These are phyloP conservation scores for Cyphomyrus plagiostoma DNA, from an alignment of 2,113 vertebrate genomes.

Conservation along the genomic window DNA sequence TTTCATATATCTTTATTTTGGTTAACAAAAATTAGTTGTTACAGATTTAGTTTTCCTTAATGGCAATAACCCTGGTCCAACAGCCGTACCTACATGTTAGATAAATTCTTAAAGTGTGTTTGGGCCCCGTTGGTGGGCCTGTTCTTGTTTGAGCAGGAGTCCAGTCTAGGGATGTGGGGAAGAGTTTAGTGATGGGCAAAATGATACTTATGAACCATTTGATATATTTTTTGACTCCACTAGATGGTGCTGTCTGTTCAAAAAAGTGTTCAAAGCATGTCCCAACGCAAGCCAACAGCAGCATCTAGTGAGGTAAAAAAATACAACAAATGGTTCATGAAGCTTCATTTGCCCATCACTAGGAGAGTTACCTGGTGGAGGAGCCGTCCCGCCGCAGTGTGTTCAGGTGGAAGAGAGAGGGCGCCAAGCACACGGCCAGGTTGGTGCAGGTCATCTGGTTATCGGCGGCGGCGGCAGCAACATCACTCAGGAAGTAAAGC, in stretches of 20 bases:
- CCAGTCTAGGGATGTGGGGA: neutral
- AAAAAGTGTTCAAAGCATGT: no score
- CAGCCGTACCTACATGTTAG: neutral
- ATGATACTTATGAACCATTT: no score
- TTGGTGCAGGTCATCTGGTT: constrained; percentile 98
- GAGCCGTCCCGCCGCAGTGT: constrained; percentile 81
- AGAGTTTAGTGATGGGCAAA: no score
- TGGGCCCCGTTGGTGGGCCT: neutral
- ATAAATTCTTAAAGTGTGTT: neutral
- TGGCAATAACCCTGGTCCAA: neutral
- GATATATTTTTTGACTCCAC: no score
- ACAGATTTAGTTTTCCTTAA: neutral
- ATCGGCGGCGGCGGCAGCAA: constrained; percentile 75
- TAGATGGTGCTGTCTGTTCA: no score
- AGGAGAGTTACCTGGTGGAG: constrained; percentile 70
- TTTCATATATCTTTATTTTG: neutral
- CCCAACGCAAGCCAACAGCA: no score
- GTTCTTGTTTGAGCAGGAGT: neutral
- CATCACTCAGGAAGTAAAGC: constrained; percentile 84
- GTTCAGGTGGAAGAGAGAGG: constrained; percentile 94
- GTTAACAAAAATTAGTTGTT: neutral
- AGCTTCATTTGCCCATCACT: no score
- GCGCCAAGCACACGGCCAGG: constrained; percentile 90
- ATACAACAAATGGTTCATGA: no score
- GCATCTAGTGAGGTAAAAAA: no score